Evolutionary conservation across 1,140 invertebrate genomes (phyloP).

Genomic region (Hycleus phaleratus): DNA sequence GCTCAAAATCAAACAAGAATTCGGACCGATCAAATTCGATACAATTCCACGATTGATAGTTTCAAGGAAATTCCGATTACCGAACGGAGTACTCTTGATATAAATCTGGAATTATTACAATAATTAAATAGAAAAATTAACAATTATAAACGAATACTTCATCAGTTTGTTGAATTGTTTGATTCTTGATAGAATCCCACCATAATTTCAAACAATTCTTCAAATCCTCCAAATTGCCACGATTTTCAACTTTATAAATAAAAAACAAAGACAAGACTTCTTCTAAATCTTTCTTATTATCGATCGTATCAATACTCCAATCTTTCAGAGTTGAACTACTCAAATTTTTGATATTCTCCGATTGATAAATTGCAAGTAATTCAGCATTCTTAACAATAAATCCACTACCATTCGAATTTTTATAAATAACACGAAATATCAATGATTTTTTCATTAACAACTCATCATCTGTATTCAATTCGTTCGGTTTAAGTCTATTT

Average conservation of each 20-base stretch:
- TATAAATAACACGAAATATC: slow-evolving; percentile 5
- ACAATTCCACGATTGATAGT: slow-evolving; percentile 48
- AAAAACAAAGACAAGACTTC: slow-evolving; percentile 20
- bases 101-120: slow-evolving; percentile 22
- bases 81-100: slow-evolving; percentile 44
- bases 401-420: too few species aligned
- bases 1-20: slow-evolving; percentile 48
- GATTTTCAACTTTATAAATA: slow-evolving; percentile 3
- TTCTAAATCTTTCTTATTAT: slow-evolving; percentile 2
- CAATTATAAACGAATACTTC: slow-evolving; percentile 1
- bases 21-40: slow-evolving; percentile 48
- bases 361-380: slow-evolving; percentile 7
- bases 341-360: slow-evolving; percentile 6
- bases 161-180: slow-evolving; percentile 11
- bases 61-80: slow-evolving; percentile 48
- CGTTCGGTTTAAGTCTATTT: not conserved
- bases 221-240: not conserved
- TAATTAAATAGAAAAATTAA: too few species aligned
- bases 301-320: slow-evolving; percentile 15
- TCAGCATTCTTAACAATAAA: not conserved
- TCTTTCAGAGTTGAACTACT: slow-evolving; percentile 1
- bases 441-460: not conserved
- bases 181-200: slow-evolving; percentile 3
- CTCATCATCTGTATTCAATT: not conserved
- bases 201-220: not conserved